Evolutionary conservation across 2,888 invertebrate species (phyloP), one percentile per base, ranked within the genome.

Genomic region (Nysson spinosus): DNA sequence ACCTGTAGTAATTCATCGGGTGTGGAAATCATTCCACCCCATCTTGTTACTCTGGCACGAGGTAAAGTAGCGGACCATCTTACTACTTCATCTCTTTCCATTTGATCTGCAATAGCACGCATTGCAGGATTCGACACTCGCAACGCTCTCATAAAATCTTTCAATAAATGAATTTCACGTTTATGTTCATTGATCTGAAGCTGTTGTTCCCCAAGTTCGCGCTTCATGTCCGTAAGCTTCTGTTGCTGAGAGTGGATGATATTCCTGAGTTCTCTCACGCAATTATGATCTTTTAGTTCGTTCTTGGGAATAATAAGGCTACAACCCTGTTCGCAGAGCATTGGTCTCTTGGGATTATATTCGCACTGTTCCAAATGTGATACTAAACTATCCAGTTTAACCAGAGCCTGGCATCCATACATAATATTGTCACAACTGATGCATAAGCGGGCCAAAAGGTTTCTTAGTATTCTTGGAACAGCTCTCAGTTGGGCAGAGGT

Each of bases 1-100:
- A 95, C 95, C 92, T 96, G 96, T 75, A 97, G 89, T 49, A 96
- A 94, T 87, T 96, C 96, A 86, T 98, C 98, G 0, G 98, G 98
- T 7, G 98, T 98, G 20, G 97, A 97, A 82, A 98, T 98, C 97
- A 98, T 97, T 54, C 98, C 98, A 51, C 98, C 98, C 98, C 98
- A 98, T 57, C 98, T 91, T 0, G 97, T 97, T 37, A 98, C 98
- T 61, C 97, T 89, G 12, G 96, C 96, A 39, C 95, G 89, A 0
- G 95, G 90, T 40, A 97, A 88, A 0, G 95, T 93, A 76, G 91
- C 92, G 39, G 96, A 95, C 97, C 97, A 97, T 80, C 95, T 91
- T 30, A 95, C 91, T 57, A 97, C 95, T 87, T 97, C 97, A 83
- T 97, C 96, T 51, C 96, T 92, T 86, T 97, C 97, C 94, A 97